A percentile compares a stretch with the other conserved stretches of the same genome.
Evolutionary conservation across 2,797 vertebrate species (phyloP).

Genomic region (Notolepis coatsorum): DNA sequence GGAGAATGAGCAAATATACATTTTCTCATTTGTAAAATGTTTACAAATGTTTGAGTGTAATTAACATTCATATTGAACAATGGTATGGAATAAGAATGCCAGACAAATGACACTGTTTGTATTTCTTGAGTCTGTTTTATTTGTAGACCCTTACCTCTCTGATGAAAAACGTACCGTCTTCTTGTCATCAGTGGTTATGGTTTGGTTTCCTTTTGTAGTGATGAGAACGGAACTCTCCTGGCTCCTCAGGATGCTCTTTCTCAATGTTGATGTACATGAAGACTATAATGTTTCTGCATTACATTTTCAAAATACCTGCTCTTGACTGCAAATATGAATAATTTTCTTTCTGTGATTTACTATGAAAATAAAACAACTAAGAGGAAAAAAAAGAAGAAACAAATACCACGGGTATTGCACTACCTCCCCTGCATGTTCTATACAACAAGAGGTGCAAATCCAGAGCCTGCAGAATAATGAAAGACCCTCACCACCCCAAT

Average conservation of each 20-base stretch:
- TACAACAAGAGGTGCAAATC: too few species aligned
- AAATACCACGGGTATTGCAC: background rate
- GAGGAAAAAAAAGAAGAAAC: too few species aligned
- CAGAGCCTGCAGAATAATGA: too few species aligned
- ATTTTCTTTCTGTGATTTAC: slow-evolving; percentile 51
- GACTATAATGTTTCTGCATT: slow-evolving; percentile 32
- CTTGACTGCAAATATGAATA: slow-evolving; percentile 47
- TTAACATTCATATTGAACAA: slow-evolving; percentile 38
- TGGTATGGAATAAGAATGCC: slow-evolving; percentile 38
- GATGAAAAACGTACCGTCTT: slow-evolving; percentile 11
- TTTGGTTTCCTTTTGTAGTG: slow-evolving; percentile 8
- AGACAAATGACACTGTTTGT: slow-evolving; percentile 29
- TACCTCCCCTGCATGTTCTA: too few species aligned
- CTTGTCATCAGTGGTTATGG: background rate
- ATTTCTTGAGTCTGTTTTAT: slow-evolving; percentile 38
- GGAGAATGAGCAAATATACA: slow-evolving; percentile 34
- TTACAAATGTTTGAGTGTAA: slow-evolving; percentile 44
- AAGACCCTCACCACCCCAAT: background rate
- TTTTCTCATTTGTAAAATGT: slow-evolving; percentile 28
- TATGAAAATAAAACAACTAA: slow-evolving; percentile 61
- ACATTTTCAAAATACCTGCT: slow-evolving; percentile 8
- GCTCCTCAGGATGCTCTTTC: slow-evolving; percentile 12
- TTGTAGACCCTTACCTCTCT: slow-evolving; percentile 23
- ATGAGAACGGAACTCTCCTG: background rate
- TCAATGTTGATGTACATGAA: slow-evolving; percentile 26